These are phyloP conservation scores for Oopsacas minuta DNA, from an alignment of 37 sponge, comb jelly and placozoan genomes.

Conservation along the genomic window DNA sequence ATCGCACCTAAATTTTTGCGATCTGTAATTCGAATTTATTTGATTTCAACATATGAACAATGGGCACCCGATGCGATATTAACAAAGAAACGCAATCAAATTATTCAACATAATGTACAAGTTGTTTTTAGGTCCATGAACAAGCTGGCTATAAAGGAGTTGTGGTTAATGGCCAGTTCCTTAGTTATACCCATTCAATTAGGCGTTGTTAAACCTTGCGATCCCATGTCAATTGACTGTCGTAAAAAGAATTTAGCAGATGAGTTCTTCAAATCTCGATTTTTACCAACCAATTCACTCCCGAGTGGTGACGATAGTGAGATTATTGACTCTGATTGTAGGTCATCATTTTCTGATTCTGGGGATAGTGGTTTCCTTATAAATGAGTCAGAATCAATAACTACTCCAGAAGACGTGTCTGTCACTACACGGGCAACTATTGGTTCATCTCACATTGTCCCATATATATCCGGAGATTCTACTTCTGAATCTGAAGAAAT, in stretches of 20 bases:
- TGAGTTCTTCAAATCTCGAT: not conserved
- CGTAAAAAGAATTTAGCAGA: not conserved
- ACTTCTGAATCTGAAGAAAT: conserved; percentile 2
- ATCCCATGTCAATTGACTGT: not conserved
- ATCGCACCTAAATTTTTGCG: not conserved
- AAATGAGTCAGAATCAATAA: not conserved
- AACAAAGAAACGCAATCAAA: not conserved
- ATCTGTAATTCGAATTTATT: not conserved
- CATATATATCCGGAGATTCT: not conserved
- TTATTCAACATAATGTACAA: not conserved
- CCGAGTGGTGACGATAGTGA: too few relatives aligned
- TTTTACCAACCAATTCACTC: not conserved
- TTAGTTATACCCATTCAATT: not conserved
- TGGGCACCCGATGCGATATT: not conserved
- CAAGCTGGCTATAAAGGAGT: not conserved
- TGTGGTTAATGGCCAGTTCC: not conserved
- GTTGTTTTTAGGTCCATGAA: not conserved
- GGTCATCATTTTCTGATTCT: not conserved
- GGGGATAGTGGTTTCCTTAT: not conserved
- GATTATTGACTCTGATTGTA: not conserved
- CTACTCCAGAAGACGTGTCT: not conserved
- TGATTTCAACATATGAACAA: not conserved
- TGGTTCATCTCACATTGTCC: conserved; percentile 2
- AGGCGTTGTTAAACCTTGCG: not conserved
- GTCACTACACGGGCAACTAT: not conserved